These are phyloP conservation scores for Tachuris rubrigastra DNA, from an alignment of 2,113 vertebrate genomes.

Conservation along the genomic window DNA sequence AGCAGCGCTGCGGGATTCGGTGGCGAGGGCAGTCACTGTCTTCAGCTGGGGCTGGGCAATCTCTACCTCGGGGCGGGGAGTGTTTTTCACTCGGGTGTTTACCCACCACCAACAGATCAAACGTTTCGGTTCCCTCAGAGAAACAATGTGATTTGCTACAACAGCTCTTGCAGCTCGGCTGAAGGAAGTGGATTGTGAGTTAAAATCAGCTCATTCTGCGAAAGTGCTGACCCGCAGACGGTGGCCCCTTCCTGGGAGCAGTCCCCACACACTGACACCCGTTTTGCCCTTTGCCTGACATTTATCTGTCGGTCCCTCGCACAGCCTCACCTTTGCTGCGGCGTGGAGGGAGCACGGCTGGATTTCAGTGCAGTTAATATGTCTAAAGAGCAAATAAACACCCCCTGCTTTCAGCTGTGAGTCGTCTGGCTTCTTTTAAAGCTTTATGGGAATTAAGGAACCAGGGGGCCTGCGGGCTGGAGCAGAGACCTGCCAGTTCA, in stretches of 20 bases:
- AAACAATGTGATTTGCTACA: not conserved
- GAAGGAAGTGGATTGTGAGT: not conserved
- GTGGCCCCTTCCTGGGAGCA: not conserved
- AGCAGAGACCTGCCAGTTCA: not conserved
- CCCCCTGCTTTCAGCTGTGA: not conserved
- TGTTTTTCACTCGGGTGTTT: not conserved
- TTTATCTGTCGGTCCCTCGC: not conserved
- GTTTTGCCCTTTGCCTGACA: not conserved
- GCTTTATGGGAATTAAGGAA: not conserved
- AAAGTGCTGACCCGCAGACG: fast-evolving
- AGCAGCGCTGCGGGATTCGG: fast-evolving
- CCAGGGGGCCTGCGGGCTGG: not conserved
- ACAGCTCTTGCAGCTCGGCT: not conserved
- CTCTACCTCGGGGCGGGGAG: not conserved
- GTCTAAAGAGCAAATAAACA: conserved; percentile 33
- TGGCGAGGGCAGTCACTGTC: fast-evolving
- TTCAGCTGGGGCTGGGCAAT: fast-evolving
- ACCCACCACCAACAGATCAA: not conserved
- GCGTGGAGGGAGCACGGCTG: fast-evolving
- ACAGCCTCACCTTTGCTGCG: not conserved
- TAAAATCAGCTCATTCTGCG: not conserved
- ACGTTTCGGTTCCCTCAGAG: not conserved
- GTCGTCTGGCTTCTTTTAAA: not conserved
- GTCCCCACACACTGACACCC: not conserved
- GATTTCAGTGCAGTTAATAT: not conserved